Evolutionary conservation across 2,797 vertebrate genomes (phyloP), one percentile per base, ranked within the genome.

Genomic region (Danio choprae): DNA sequence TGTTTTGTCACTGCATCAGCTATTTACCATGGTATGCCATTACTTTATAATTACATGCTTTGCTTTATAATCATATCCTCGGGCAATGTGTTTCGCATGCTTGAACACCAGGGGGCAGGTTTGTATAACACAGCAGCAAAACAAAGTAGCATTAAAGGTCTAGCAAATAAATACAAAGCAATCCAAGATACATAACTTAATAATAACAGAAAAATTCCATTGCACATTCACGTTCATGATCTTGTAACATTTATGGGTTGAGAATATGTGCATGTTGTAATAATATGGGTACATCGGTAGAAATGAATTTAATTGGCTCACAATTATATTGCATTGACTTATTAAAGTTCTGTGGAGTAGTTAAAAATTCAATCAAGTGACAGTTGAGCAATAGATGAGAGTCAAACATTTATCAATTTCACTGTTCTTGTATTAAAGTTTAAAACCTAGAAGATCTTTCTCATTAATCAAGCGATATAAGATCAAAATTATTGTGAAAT

Each of bases 381-480:
- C 20, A 29, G 56, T 62, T 74, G 67, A 76, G 62, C 59, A 76
- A 82, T 59, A 58, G 41, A 60, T 70, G 65, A 29, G 41, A 55
- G 69, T 64, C 41, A 43, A 36, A 53, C 70, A 76, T 40, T 51
- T 55, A 84, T 84, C 82, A 85, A 81, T 87, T 85, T 84, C 77
- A 79, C 55, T 83, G 62, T 81, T 81, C 85, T 83, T 78, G 77
- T 41, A 72, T 62, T 72, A 84, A 83, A 84, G 29, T 71, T 16
- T 81, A 71, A 81, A 87, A 84, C 55, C 55, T 48, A 77, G 71
- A 84, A 77, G 86, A 82, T 80, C 64, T 65, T 68, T 59, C 77
- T 85, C 76, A 83, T 87, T 88, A 88, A 88, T 88, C 86, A 88
- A 82, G 80, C 82, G 74, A 81, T 82, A 82, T 83, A 73, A 82